Conservation (phyloP, 2,113 vertebrate genomes). For the Varanus komodoensis region DNA sequence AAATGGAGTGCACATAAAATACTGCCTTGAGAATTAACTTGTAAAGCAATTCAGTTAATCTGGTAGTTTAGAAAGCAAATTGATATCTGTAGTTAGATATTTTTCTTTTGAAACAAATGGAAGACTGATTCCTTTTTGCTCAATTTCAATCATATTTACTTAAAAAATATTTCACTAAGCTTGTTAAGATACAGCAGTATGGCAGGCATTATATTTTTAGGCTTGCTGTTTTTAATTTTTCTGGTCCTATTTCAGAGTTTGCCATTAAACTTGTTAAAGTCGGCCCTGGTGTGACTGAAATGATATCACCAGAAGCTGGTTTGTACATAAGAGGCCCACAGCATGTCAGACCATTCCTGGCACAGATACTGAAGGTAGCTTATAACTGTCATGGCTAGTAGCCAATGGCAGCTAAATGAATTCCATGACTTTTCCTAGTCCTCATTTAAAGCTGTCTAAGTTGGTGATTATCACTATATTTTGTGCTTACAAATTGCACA, state of each 20-base stretch:
- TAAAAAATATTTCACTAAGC: background rate
- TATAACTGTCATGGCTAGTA: no score
- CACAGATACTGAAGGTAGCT: no score
- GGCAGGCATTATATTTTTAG: background rate
- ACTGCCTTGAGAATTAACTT: conserved; percentile 34
- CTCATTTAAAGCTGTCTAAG: no score
- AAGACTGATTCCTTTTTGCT: background rate
- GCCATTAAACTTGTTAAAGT: background rate
- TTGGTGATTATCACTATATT: no score
- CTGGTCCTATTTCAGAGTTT: background rate
- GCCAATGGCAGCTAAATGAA: no score
- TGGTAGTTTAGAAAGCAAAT: background rate
- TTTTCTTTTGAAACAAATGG: background rate
- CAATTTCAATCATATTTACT: background rate
- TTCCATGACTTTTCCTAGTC: no score
- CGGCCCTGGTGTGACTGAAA: background rate
- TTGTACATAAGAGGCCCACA: no score
- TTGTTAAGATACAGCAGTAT: background rate
- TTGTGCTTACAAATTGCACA: no score
- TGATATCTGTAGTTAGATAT: background rate
- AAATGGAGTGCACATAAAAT: rapidly evolving
- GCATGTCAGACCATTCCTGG: no score
- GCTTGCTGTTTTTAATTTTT: no score
- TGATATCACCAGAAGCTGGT: no score
- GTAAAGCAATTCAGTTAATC: background rate